Conservation (phyloP, 2,113 vertebrate species). For the Monarcha castaneiventris region DNA sequence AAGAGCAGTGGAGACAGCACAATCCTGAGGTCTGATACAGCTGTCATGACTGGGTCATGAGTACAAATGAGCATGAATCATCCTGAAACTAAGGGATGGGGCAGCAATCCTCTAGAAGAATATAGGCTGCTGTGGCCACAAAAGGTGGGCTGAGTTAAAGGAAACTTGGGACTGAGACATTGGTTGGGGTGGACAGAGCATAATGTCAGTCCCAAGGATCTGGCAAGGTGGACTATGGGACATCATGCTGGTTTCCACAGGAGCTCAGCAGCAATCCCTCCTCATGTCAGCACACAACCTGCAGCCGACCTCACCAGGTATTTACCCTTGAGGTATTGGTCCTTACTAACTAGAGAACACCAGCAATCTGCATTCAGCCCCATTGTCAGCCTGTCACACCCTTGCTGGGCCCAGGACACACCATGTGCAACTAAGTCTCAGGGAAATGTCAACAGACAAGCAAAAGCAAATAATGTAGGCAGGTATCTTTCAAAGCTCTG, state of each 20-base stretch:
- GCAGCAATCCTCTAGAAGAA: not conserved
- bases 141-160: not conserved
- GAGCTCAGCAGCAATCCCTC: not conserved
- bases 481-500: not conserved
- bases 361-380: not conserved
- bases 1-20: not conserved
- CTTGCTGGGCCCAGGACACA: not conserved
- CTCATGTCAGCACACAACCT: not conserved
- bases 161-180: not conserved
- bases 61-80: conserved; percentile 18
- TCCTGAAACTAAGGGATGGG: not conserved
- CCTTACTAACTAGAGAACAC: not conserved
- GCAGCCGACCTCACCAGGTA: not conserved
- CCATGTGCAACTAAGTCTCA: not conserved
- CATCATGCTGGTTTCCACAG: not conserved
- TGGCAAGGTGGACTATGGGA: not conserved
- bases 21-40: not conserved
- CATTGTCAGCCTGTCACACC: not conserved
- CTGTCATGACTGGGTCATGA: not conserved
- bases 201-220: not conserved
- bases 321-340: not conserved
- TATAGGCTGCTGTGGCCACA: accelerated
- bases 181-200: not conserved
- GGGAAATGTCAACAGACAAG: not conserved
- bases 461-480: not conserved